These are phyloP conservation scores for Synchiropus splendidus DNA, from an alignment of 2,113 vertebrate genomes.

Conservation along the genomic window DNA sequence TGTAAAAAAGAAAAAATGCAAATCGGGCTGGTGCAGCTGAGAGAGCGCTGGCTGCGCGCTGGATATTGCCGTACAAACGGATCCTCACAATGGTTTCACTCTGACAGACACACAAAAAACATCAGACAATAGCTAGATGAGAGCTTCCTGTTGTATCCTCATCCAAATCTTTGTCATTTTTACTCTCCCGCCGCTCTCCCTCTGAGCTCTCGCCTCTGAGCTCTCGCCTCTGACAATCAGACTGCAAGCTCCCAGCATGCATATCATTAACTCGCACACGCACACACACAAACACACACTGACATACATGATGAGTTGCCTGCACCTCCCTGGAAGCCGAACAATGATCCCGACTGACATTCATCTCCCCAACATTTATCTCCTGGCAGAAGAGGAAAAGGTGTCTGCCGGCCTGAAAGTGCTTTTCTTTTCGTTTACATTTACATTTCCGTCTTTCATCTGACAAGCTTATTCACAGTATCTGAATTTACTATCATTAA, in stretches of 20 bases:
- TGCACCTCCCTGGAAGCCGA: conserved; percentile 39
- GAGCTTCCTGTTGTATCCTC: conserved; percentile 29
- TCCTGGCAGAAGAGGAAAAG: conserved; percentile 25
- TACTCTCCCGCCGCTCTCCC: conserved; percentile 17
- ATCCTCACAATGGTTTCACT: conserved; percentile 5
- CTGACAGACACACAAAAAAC: conserved; percentile 9
- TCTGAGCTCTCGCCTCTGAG: conserved; percentile 22
- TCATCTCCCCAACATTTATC: conserved; percentile 52
- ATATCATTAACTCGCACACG: conserved; percentile 16
- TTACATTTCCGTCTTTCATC: conserved; percentile 36
- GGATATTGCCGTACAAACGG: conserved; percentile 28
- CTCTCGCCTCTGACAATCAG: conserved; percentile 37
- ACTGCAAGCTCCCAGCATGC: conserved; percentile 25
- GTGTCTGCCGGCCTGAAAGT: conserved; percentile 1
- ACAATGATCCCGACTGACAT: conserved; percentile 50
- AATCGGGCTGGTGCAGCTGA: conserved; percentile 24
- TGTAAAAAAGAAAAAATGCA: not conserved
- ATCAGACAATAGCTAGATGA: conserved; percentile 36
- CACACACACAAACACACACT: conserved; percentile 19
- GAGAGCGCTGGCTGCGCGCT: conserved; percentile 47
- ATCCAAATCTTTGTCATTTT: conserved; percentile 35
- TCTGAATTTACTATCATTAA: conserved; percentile 30
- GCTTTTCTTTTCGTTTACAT: conserved; percentile 38
- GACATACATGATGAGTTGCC: conserved; percentile 30
- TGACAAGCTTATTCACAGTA: conserved; percentile 10